phyloP scores from a whole-genome alignment of 2,113 vertebrate genomes.

The Albula goreensis region DNA sequence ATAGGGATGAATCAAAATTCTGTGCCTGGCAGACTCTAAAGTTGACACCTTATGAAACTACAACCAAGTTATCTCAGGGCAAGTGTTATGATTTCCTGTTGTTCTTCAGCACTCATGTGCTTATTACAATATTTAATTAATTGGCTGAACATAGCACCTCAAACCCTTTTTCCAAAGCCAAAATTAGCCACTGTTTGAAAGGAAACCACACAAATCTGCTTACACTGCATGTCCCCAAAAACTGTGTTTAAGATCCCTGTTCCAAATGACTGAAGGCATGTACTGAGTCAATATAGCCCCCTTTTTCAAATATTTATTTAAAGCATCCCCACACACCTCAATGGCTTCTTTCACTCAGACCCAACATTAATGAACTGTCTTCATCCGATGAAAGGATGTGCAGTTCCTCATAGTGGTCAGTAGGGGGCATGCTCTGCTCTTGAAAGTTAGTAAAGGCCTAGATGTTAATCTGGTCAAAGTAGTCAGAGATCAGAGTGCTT shows the following conservation, averaged over 20 bases:
- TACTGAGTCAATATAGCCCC: neutral
- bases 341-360: neutral
- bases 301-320: neutral
- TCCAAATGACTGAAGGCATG: neutral
- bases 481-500: neutral
- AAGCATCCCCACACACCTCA: neutral
- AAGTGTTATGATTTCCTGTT: no score
- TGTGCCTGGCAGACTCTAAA: no score
- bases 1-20: no score
- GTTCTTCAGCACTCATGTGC: no score
- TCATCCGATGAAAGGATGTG: neutral
- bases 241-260: neutral
- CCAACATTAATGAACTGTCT: neutral
- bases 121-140: no score
- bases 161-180: no score
- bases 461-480: neutral
- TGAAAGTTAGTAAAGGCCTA: neutral
- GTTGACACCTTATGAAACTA: no score
- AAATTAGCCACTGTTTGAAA: no score
- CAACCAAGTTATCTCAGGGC: no score
- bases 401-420: constrained; percentile 12
- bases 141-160: no score
- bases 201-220: no score
- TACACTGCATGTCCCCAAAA: no score
- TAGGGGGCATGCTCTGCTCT: constrained; percentile 28